These are phyloP conservation scores for Falcunculus frontatus DNA, from an alignment of 2,113 vertebrate genomes.

Conservation along the genomic window DNA sequence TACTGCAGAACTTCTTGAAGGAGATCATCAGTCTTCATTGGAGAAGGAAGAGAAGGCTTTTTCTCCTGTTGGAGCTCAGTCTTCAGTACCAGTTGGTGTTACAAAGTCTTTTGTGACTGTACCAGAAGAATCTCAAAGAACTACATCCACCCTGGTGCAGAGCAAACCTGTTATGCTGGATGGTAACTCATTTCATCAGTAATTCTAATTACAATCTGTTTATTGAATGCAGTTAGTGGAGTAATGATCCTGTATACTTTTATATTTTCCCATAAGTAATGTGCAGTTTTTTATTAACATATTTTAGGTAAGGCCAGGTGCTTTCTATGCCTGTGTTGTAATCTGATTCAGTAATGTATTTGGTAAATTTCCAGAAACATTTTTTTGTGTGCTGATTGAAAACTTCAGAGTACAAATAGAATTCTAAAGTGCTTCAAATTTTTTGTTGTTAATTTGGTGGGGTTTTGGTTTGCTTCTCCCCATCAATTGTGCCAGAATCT, in stretches of 20 bases:
- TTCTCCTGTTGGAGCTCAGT: not conserved
- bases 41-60: conserved; percentile 18
- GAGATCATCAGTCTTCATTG: not conserved
- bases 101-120: not conserved
- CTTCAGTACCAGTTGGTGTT: not conserved
- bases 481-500: not conserved
- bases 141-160: not conserved
- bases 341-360: not conserved
- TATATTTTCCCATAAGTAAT: not conserved
- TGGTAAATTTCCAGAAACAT: not conserved
- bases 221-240: not conserved
- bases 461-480: not conserved
- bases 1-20: conserved; percentile 51
- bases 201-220: not conserved
- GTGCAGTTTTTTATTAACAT: not conserved
- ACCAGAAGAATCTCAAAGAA: not conserved
- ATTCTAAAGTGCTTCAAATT: not conserved
- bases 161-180: not conserved
- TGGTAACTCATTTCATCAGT: conserved; percentile 22
- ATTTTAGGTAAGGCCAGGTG: not conserved
- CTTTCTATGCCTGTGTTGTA: not conserved
- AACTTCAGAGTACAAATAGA: not conserved
- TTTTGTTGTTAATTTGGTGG: not conserved
- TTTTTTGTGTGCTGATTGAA: not conserved
- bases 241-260: not conserved